These are phyloP conservation scores for Sphenodon punctatus DNA, from an alignment of 2,797 vertebrate genomes.

Conservation along the genomic window DNA sequence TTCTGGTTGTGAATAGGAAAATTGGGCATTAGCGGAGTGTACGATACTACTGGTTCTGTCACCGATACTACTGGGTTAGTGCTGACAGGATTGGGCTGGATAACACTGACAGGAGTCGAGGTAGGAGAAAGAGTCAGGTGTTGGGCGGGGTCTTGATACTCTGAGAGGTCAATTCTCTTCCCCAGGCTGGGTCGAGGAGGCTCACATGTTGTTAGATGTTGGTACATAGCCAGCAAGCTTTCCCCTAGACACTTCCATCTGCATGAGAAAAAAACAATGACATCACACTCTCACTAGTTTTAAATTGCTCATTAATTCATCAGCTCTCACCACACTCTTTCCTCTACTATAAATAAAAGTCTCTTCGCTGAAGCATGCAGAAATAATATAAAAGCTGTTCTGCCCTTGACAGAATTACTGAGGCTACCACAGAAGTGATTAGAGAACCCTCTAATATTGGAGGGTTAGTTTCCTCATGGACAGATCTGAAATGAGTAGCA, in stretches of 20 bases:
- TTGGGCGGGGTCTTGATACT: conserved; percentile 85
- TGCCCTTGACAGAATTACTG: fast-evolving
- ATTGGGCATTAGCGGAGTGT: conserved; percentile 63
- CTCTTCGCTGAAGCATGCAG: background rate
- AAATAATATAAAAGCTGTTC: background rate
- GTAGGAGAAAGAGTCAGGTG: conserved; percentile 57
- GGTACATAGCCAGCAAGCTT: conserved; percentile 91
- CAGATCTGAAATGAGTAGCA: too few species aligned
- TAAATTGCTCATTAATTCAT: background rate
- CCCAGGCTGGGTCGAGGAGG: conserved; percentile 90
- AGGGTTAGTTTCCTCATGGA: too few species aligned
- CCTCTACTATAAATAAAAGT: background rate
- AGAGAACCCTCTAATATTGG: too few species aligned
- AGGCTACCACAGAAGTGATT: background rate
- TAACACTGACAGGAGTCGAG: conserved; percentile 62
- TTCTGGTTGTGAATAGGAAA: conserved; percentile 77
- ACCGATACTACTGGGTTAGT: conserved; percentile 45
- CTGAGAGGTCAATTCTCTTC: conserved; percentile 88
- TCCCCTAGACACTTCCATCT: conserved; percentile 96
- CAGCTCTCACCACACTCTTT: background rate
- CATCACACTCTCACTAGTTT: background rate
- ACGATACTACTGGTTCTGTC: conserved; percentile 65
- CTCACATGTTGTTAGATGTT: conserved; percentile 90
- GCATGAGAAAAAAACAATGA: background rate
- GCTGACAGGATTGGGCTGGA: conserved; percentile 75